Evolutionary conservation across 2,797 vertebrate genomes (phyloP).

Genomic region (Urocyon cinereoargenteus): DNA sequence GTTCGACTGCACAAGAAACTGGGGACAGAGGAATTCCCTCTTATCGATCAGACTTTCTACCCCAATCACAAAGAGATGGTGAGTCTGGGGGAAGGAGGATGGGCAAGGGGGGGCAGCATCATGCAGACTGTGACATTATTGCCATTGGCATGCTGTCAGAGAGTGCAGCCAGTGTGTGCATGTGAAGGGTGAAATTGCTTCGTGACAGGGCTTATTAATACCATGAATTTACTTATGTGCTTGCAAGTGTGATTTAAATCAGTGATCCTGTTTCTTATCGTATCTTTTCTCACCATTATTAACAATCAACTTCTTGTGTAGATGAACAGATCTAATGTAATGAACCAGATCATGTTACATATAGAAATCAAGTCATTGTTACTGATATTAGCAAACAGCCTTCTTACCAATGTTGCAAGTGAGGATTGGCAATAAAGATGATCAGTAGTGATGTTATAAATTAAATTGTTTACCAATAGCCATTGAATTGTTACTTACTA

Average conservation of each 20-base stretch:
- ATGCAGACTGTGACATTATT: not conserved
- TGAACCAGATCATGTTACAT: conserved; percentile 29
- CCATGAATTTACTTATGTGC: not conserved
- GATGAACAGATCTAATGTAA: conserved; percentile 40
- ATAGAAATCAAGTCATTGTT: conserved; percentile 54
- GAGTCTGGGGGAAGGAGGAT: conserved; percentile 82
- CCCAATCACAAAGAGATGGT: conserved; percentile 97
- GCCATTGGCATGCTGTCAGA: not conserved
- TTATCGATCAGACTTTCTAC: conserved; percentile 97
- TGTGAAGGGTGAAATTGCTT: not conserved
- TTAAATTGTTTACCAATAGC: conserved; percentile 53
- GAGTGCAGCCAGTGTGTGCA: not conserved
- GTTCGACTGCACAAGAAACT: conserved; percentile 92
- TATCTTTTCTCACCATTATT: conserved; percentile 25
- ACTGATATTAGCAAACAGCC: conserved; percentile 47
- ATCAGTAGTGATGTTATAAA: conserved; percentile 33
- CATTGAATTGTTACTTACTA: conserved; percentile 36
- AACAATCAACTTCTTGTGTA: conserved; percentile 53
- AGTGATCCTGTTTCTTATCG: conserved; percentile 11
- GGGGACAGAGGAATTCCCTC: conserved; percentile 94
- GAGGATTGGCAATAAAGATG: conserved; percentile 47
- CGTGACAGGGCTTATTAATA: not conserved
- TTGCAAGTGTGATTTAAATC: conserved; percentile 39
- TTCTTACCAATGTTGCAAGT: conserved; percentile 62
- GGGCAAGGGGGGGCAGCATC: not conserved